phyloP scores from a whole-genome alignment of 2,797 vertebrate species.

The Hirundo rustica region DNA sequence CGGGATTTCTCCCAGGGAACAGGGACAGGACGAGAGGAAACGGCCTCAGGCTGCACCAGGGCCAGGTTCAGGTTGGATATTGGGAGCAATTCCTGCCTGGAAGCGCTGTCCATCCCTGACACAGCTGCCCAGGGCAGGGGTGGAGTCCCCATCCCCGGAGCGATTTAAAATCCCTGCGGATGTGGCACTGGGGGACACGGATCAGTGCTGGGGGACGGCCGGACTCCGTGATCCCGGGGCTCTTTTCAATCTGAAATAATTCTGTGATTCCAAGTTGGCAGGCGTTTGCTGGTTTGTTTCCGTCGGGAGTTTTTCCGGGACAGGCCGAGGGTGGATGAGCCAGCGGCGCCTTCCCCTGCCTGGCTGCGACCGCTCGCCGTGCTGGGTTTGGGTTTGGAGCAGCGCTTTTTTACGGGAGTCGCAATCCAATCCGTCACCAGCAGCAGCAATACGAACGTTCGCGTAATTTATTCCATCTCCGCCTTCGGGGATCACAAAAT shows the following conservation, averaged over 20 bases:
- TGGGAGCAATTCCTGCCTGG: neutral
- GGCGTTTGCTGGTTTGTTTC: neutral
- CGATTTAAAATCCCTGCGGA: neutral
- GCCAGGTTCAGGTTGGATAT: fast-evolving
- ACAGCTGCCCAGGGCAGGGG: fast-evolving
- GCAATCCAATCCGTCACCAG: neutral
- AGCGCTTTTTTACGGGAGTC: neutral
- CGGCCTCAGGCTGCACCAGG: fast-evolving
- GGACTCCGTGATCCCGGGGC: fast-evolving
- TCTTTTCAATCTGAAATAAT: neutral
- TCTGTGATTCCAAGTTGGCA: neutral
- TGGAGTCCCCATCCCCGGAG: neutral
- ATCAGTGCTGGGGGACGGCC: neutral
- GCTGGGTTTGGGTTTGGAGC: neutral
- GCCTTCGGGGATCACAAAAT: neutral
- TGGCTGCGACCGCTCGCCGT: fast-evolving
- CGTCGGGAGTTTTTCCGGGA: neutral
- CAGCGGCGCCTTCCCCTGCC: neutral
- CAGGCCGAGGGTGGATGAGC: neutral
- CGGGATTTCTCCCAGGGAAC: neutral
- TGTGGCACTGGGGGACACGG: neutral
- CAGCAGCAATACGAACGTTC: fast-evolving
- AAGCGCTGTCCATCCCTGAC: too few species aligned
- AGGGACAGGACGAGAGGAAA: too few species aligned
- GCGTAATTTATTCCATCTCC: neutral